Conservation (phyloP, 23 tunicate genomes). For the Halocynthia roretzi region DNA sequence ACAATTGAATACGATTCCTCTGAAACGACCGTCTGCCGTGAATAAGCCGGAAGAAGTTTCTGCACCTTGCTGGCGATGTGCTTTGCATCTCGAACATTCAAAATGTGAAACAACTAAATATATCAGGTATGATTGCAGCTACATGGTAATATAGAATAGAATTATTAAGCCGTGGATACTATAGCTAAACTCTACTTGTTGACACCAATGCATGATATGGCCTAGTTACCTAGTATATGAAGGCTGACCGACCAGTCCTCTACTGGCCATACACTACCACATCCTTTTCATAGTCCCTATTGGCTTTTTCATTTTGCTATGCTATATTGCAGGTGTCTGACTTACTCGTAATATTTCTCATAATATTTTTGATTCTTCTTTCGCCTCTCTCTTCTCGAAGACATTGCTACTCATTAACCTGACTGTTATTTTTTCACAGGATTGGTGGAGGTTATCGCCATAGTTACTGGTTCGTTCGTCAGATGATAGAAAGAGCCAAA, state of each 20-base stretch:
- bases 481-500: slow-evolving; percentile 66
- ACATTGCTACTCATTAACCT: not conserved
- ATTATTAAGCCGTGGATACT: no score
- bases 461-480: slow-evolving; percentile 87
- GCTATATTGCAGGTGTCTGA: no score
- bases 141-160: no score
- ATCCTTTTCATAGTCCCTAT: no score
- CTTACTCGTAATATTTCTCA: not conserved
- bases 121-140: slow-evolving; percentile 37
- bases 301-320: not conserved
- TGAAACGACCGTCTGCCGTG: slow-evolving; percentile 46
- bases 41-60: slow-evolving; percentile 41
- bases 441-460: slow-evolving; percentile 91
- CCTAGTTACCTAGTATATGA: no score
- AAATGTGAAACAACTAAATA: slow-evolving; percentile 88
- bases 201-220: no score
- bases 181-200: no score
- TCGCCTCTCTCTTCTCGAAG: not conserved
- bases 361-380: not conserved
- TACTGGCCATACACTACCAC: no score
- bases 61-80: slow-evolving; percentile 87
- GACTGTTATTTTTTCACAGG: slow-evolving; percentile 8
- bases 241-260: no score
- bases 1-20: slow-evolving; percentile 39
- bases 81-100: slow-evolving; percentile 69